phyloP scores from a whole-genome alignment of 2,797 vertebrate species.

The Pogonophryne albipinna region DNA sequence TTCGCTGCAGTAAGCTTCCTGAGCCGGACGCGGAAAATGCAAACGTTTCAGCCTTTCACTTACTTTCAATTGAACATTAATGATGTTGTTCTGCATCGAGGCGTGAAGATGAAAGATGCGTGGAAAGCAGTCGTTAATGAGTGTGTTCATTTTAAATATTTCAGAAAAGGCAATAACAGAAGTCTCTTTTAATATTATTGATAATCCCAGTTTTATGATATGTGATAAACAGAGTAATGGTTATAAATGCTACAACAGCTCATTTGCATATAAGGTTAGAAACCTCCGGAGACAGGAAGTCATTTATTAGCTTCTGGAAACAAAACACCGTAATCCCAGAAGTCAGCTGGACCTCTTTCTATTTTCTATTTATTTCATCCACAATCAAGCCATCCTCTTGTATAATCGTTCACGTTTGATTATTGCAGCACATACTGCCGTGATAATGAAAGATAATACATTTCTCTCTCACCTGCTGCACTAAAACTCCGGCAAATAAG shows the following conservation, averaged over 20 bases:
- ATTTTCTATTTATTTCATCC: constrained; percentile 2
- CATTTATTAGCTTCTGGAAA: constrained; percentile 23
- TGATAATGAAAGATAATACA: constrained; percentile 25
- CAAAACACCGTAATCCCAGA: constrained; percentile 12
- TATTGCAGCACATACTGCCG: constrained; percentile 5
- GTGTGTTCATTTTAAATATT: constrained; percentile 57
- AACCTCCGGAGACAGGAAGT: constrained; percentile 38
- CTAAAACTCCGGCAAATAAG: constrained; percentile 44
- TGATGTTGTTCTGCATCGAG: constrained; percentile 66
- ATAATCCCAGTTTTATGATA: constrained; percentile 62
- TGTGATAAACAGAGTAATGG: constrained; percentile 55
- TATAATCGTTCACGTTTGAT: neutral
- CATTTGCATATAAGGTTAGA: constrained; percentile 59
- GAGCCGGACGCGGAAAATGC: constrained; percentile 72
- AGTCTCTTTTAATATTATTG: constrained; percentile 43
- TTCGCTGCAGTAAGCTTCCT: constrained; percentile 70
- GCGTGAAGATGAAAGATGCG: constrained; percentile 70
- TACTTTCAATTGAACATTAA: constrained; percentile 71
- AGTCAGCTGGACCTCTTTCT: constrained; percentile 6
- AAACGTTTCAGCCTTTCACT: constrained; percentile 72
- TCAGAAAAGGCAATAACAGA: constrained; percentile 32
- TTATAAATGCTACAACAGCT: constrained; percentile 55
- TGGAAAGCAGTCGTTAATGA: constrained; percentile 62
- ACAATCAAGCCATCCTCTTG: constrained; percentile 7
- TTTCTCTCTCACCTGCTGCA: constrained; percentile 53